phyloP scores from a whole-genome alignment of 2,797 vertebrate genomes.

The Molossus alvarezi region DNA sequence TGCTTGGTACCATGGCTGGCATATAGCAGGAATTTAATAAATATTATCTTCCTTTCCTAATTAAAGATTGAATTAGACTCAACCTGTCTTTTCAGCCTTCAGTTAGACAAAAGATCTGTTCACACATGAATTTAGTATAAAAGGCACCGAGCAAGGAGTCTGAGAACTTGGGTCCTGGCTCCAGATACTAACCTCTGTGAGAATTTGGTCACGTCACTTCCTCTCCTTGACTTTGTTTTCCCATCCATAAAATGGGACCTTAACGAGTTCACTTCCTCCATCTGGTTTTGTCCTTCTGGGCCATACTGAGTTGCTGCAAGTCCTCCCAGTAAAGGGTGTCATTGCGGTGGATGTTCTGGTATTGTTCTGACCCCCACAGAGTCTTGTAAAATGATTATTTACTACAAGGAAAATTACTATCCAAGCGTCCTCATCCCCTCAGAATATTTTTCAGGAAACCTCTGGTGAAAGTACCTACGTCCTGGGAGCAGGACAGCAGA shows the following conservation, averaged over 20 bases:
- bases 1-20: background rate
- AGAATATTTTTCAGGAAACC: background rate
- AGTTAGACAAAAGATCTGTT: conserved; percentile 12
- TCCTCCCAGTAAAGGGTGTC: background rate
- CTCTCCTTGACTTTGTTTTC: conserved; percentile 54
- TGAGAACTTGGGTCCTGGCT: background rate
- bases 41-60: background rate
- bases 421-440: background rate
- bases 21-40: background rate
- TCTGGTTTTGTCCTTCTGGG: background rate
- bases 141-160: background rate
- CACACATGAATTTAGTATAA: conserved; percentile 2
- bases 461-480: background rate
- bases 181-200: conserved; percentile 30
- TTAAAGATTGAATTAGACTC: conserved; percentile 21
- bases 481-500: background rate
- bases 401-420: background rate
- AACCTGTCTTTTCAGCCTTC: background rate
- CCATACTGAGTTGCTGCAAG: background rate
- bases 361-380: background rate
- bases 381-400: background rate
- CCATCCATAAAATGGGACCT: background rate
- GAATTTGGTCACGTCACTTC: conserved; percentile 50
- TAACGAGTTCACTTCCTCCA: background rate
- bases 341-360: background rate